These are phyloP conservation scores for Drosophila miranda DNA, from an alignment of 1,140 invertebrate genomes.

Conservation along the genomic window DNA sequence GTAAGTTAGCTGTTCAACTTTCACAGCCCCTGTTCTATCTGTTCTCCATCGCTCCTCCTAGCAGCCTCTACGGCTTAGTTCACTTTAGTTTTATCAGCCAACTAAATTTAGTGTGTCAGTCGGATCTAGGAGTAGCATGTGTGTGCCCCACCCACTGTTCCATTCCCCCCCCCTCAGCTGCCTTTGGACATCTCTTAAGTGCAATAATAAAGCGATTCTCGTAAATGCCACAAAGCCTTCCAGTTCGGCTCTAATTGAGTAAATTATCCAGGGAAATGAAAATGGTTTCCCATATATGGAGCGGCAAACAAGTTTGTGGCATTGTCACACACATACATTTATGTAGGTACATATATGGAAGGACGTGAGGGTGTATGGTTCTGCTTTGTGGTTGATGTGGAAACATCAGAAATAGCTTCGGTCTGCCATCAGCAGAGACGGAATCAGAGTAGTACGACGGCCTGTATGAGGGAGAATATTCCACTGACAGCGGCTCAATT, in stretches of 20 bases:
- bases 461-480: slow-evolving; percentile 10
- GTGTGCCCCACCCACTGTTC: not conserved
- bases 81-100: slow-evolving; percentile 54
- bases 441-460: not conserved
- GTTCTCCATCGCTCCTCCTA: no score
- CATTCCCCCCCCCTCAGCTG: slow-evolving; percentile 1
- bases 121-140: no score
- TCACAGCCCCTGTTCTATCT: slow-evolving; percentile 7
- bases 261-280: slow-evolving; percentile 75
- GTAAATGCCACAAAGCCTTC: slow-evolving; percentile 76
- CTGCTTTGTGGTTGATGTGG: slow-evolving; percentile 43
- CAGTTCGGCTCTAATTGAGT: slow-evolving; percentile 75
- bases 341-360: slow-evolving; percentile 1
- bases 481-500: slow-evolving; percentile 35
- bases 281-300: slow-evolving; percentile 54
- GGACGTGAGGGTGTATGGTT: slow-evolving; percentile 9
- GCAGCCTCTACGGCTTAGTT: slow-evolving; percentile 20
- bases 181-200: slow-evolving; percentile 38
- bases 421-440: slow-evolving; percentile 8
- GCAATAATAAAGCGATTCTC: slow-evolving; percentile 77
- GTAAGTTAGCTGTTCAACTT: slow-evolving; percentile 72
- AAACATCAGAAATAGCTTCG: slow-evolving; percentile 53
- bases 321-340: slow-evolving; percentile 14
- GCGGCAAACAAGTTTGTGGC: slow-evolving; percentile 35
- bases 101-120: slow-evolving; percentile 38